A percentile compares a stretch with the other conserved stretches of the same genome.
These are phyloP conservation scores for Lonchura striata DNA, from an alignment of 2,113 vertebrate species.

Conservation along the genomic window DNA sequence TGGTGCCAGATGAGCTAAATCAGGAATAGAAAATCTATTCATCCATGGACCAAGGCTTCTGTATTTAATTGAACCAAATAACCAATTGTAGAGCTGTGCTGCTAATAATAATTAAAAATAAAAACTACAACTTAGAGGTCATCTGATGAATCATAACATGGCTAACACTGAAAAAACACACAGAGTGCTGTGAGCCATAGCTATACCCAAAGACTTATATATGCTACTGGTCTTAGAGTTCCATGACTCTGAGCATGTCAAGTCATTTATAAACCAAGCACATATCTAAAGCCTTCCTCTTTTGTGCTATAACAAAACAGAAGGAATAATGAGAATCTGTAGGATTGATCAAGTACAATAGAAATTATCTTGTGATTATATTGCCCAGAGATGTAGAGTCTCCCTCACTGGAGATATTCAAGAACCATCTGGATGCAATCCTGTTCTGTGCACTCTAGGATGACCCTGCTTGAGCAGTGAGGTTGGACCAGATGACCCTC, in stretches of 20 bases:
- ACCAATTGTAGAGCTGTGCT: not conserved
- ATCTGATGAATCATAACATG: not conserved
- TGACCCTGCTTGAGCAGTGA: not conserved
- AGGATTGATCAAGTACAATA: not conserved
- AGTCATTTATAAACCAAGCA: not conserved
- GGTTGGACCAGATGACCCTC: not conserved
- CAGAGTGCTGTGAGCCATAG: not conserved
- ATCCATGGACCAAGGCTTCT: not conserved
- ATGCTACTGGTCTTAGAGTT: not conserved
- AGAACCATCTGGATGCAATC: not conserved
- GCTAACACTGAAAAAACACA: not conserved
- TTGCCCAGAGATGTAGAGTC: not conserved
- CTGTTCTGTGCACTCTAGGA: not conserved
- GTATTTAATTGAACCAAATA: not conserved
- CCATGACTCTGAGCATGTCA: not conserved
- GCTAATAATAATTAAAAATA: not conserved
- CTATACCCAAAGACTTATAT: not conserved
- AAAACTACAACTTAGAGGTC: not conserved
- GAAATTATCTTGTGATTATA: not conserved
- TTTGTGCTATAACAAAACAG: not conserved
- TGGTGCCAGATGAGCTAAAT: constrained; percentile 33
- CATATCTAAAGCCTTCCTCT: not conserved
- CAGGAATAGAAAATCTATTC: not conserved
- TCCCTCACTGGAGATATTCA: not conserved
- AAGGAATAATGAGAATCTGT: not conserved